Evolutionary conservation across 2,797 vertebrate genomes (phyloP).

Genomic region (Lemur catta): DNA sequence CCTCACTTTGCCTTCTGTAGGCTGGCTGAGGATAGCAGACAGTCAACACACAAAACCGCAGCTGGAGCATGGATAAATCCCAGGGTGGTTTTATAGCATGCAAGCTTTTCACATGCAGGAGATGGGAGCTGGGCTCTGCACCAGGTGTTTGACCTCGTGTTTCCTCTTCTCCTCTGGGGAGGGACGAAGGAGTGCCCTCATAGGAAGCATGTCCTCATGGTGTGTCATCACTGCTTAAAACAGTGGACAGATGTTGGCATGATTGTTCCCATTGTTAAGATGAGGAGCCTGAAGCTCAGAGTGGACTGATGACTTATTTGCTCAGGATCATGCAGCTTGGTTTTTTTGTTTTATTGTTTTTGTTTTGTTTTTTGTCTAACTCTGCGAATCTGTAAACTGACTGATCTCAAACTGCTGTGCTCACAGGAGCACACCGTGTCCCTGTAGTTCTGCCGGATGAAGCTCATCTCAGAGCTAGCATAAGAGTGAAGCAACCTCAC

Average conservation of each 20-base stretch:
- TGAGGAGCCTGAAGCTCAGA: not conserved
- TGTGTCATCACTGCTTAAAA: not conserved
- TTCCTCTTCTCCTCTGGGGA: not conserved
- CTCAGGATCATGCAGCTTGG: not conserved
- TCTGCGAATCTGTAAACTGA: not conserved
- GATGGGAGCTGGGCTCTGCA: accelerated
- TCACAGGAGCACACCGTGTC: not conserved
- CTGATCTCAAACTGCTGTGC: not conserved
- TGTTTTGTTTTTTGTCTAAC: not conserved
- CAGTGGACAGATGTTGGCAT: not conserved
- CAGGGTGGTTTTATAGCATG: not conserved
- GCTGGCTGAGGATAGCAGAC: not conserved
- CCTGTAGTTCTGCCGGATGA: not conserved
- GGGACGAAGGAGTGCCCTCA: not conserved
- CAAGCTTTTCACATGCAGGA: not conserved
- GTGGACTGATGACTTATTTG: not conserved
- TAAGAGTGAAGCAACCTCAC: not conserved
- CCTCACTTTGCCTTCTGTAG: not conserved
- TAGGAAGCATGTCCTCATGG: not conserved
- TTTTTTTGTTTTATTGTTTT: not conserved
- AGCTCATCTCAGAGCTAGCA: not conserved
- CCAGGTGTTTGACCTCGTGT: accelerated
- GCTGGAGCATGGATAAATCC: not conserved
- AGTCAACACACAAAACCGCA: not conserved
- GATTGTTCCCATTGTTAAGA: not conserved